A percentile compares a stretch with the other conserved stretches of the same genome.
phyloP scores from a whole-genome alignment of 2,113 vertebrate species.

The Nerophis lumbriciformis region DNA sequence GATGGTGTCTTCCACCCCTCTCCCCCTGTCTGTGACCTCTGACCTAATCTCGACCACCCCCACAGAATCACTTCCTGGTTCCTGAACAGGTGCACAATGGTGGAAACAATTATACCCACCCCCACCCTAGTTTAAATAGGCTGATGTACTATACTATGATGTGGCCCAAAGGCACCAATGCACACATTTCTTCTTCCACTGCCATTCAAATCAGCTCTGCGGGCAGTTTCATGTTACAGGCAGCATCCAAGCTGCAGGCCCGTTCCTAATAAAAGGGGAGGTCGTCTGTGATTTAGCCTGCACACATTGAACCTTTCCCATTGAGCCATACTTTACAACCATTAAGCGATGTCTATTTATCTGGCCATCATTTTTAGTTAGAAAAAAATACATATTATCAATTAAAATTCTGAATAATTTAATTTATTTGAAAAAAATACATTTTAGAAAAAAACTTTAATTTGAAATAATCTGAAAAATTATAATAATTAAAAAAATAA shows the following conservation, averaged over 20 bases:
- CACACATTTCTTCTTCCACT: conserved; percentile 37
- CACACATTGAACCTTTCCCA: background rate
- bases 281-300: conserved; percentile 27
- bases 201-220: conserved; percentile 58
- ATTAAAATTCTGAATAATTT: too few relatives aligned
- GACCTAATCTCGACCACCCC: conserved; percentile 21
- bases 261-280: conserved; percentile 17
- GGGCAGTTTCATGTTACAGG: conserved; percentile 49
- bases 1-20: too few relatives aligned
- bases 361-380: too few relatives aligned
- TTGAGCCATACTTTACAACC: background rate
- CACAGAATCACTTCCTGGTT: conserved; percentile 27
- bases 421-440: too few relatives aligned
- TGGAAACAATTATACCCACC: conserved; percentile 18
- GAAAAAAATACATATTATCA: too few relatives aligned
- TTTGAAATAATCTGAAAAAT: too few relatives aligned
- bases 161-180: conserved; percentile 30
- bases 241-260: conserved; percentile 18
- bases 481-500: too few relatives aligned
- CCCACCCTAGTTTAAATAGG: conserved; percentile 28
- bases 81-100: conserved; percentile 50
- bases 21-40: conserved; percentile 1
- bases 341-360: too few relatives aligned
- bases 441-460: too few relatives aligned
- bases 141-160: conserved; percentile 30